phyloP scores from a whole-genome alignment of 2,113 vertebrate species.

The Raja brachyura region DNA sequence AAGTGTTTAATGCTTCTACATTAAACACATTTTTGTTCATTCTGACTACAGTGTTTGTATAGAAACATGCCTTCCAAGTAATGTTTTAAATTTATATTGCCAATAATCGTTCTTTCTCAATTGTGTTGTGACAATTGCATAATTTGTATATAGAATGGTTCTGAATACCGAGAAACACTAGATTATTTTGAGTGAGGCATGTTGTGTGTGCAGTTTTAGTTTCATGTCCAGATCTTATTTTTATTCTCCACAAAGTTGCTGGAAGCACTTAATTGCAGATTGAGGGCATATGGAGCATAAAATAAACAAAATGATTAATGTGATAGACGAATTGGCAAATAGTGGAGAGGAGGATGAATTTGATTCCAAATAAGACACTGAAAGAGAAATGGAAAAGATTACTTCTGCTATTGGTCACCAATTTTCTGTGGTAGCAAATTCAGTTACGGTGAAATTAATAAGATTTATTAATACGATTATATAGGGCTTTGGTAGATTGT shows the following conservation, averaged over 20 bases:
- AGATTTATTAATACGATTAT: neutral
- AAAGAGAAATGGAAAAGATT: neutral
- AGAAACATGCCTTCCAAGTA: neutral
- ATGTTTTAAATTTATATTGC: neutral
- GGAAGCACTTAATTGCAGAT: neutral
- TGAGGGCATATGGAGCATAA: neutral
- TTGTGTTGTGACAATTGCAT: neutral
- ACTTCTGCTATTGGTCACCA: no score
- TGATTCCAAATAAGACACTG: neutral
- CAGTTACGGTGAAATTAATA: neutral
- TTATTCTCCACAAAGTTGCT: neutral
- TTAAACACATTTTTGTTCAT: neutral
- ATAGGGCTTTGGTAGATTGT: neutral
- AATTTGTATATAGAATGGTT: neutral
- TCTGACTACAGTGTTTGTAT: neutral
- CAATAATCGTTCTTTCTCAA: neutral
- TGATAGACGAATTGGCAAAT: no score
- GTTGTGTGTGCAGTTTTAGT: neutral
- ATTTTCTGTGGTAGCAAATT: no score
- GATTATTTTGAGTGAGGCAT: neutral
- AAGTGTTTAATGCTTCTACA: neutral
- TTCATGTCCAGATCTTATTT: neutral
- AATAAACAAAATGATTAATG: no score
- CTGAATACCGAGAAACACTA: neutral
- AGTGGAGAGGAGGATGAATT: neutral